These are phyloP conservation scores for Eclectus roratus DNA, from an alignment of 2,113 vertebrate genomes.

Conservation along the genomic window DNA sequence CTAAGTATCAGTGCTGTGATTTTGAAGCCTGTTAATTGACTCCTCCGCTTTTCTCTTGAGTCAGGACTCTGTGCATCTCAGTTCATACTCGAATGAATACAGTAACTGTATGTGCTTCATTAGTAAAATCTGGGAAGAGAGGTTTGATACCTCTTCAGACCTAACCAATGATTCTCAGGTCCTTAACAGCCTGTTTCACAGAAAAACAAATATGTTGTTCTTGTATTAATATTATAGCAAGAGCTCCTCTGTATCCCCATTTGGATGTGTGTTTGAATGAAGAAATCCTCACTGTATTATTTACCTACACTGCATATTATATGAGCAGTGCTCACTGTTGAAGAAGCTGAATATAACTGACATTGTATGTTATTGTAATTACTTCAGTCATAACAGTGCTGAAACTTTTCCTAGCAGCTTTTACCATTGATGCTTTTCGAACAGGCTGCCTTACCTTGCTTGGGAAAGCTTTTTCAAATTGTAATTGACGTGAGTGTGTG, in stretches of 20 bases:
- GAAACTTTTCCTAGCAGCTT: not conserved
- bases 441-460: not conserved
- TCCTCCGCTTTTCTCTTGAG: not conserved
- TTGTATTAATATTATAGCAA: not conserved
- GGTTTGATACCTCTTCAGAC: not conserved
- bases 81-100: not conserved
- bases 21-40: not conserved
- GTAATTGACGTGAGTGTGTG: not conserved
- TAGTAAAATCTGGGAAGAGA: conserved; percentile 7
- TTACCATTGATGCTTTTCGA: not conserved
- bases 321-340: not conserved
- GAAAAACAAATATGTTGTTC: not conserved
- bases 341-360: not conserved
- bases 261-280: not conserved
- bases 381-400: not conserved
- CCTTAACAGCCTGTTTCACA: not conserved
- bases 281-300: not conserved
- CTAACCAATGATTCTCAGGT: not conserved
- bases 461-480: not conserved
- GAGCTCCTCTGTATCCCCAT: not conserved
- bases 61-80: not conserved
- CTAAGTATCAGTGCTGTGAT: not conserved
- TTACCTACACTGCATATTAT: not conserved
- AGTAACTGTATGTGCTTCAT: not conserved
- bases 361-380: not conserved